Evolutionary conservation across 1,140 invertebrate genomes (phyloP).

Genomic region (Melipona quadrifasciata): DNA sequence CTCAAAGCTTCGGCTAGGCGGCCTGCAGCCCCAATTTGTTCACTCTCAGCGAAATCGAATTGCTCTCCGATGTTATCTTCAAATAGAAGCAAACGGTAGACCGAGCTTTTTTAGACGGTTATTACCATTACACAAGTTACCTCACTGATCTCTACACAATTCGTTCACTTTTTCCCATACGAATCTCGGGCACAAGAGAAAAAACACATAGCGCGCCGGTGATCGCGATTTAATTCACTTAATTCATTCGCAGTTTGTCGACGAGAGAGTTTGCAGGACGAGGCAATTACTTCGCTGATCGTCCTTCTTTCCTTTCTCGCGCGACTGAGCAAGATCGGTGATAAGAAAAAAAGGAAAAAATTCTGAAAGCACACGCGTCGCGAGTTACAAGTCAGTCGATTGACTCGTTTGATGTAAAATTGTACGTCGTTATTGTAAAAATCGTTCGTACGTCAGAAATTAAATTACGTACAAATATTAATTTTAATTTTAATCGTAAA

Average conservation of each 20-base stretch:
- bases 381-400: too few relatives aligned
- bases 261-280: too few relatives aligned
- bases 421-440: too few relatives aligned
- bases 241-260: too few relatives aligned
- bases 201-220: background rate
- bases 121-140: conserved; percentile 32
- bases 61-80: conserved; percentile 82
- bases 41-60: conserved; percentile 83
- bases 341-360: too few relatives aligned
- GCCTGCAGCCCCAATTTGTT: conserved; percentile 82
- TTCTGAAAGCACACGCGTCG: too few relatives aligned
- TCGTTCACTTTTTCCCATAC: conserved; percentile 18
- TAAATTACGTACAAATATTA: background rate
- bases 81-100: conserved; percentile 81
- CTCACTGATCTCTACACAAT: conserved; percentile 49
- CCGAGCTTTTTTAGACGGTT: conserved; percentile 68
- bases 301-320: too few relatives aligned
- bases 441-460: too few relatives aligned
- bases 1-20: conserved; percentile 83
- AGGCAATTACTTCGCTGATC: too few relatives aligned
- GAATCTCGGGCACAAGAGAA: background rate
- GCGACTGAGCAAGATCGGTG: too few relatives aligned
- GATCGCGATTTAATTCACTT: conserved; percentile 20
- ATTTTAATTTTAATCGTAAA: background rate
- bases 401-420: too few relatives aligned